Conservation (phyloP, 2,113 vertebrate species). For the Neodon shergylaensis region DNA sequence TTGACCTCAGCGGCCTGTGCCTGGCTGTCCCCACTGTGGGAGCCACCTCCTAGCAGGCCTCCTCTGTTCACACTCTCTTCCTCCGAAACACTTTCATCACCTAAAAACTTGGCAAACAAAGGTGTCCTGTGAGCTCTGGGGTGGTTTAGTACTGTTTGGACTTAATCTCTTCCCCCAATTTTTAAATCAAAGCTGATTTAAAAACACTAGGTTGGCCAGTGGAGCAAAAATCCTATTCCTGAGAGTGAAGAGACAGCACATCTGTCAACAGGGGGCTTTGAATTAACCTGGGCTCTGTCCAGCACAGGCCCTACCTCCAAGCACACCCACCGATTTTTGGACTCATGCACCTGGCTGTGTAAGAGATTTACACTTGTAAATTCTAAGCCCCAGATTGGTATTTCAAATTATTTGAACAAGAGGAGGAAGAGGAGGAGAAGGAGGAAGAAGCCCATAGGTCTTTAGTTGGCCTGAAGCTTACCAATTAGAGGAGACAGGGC, state of each 20-base stretch:
- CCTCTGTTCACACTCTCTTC: neutral
- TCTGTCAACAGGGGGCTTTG: slow-evolving; percentile 58
- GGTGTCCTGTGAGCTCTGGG: neutral
- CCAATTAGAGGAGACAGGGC: neutral
- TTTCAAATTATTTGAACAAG: slow-evolving; percentile 63
- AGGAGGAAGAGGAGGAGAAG: neutral
- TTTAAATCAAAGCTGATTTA: slow-evolving; percentile 53
- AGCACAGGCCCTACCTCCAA: slow-evolving; percentile 84
- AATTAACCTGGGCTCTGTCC: slow-evolving; percentile 73
- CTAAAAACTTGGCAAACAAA: neutral
- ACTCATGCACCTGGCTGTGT: slow-evolving; percentile 85
- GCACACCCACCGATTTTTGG: slow-evolving; percentile 39
- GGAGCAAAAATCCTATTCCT: slow-evolving; percentile 27
- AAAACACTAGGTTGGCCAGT: slow-evolving; percentile 31
- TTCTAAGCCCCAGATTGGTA: slow-evolving; percentile 79
- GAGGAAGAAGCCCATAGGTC: neutral
- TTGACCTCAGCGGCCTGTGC: neutral
- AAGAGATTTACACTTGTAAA: slow-evolving; percentile 86
- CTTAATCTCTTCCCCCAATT: slow-evolving; percentile 38
- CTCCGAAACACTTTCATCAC: slow-evolving; percentile 38
- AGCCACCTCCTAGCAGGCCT: neutral
- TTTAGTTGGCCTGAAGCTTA: neutral
- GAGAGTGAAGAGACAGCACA: slow-evolving; percentile 49
- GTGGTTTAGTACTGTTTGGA: neutral
- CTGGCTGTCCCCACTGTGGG: neutral